Base-by-base conservation (phyloP, 2,113 vertebrate genomes). In the Mystacornis crossleyi region DNA sequence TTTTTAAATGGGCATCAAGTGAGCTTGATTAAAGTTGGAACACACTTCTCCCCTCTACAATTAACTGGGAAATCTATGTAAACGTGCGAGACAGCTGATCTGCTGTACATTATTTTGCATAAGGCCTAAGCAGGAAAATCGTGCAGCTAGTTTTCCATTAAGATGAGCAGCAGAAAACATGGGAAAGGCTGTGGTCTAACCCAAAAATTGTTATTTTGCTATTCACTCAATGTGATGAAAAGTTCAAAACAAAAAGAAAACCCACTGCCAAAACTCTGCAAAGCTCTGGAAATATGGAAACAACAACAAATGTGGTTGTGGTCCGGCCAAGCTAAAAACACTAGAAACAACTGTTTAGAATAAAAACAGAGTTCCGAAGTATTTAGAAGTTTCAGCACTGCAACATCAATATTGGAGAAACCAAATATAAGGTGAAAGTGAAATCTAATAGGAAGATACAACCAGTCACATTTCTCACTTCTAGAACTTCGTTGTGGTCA, bases 251-350 rank as follows among this genome's bases (percentile, higher is more conserved):
- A 80, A 61, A 51, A 18, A 62, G n/a, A 81, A 86, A 77, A 34
- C 7, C 54, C 18, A 67, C 23, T 84, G 42, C 25, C 28, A 92
- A 73, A 71, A 55, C 18, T 60, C 53, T 77, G 31, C 72, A 67
- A 31, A 86, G 65, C 24, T 78, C 72, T n/a, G 42, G 64, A 92
- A 94, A 64, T n/a, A 90, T 0, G 6, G 25, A 86, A 53, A 33
- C 0, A 74, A 36, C 10, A 71, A 73, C 26, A 79, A 85, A 48
- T 26, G 62, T 0, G 8, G 14, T 11, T 2, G 3, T 33, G 14
- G 20, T 43, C 53, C 42, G 50, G 40, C 12, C 79, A 92, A 50
- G 57, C 38, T 86, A 66, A 89, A 84, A 70, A 65, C 1, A 2
- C 8, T 28, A 34, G 16, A 70, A 89, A 23, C 24, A 69, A 67